phyloP scores from a whole-genome alignment of 2,797 vertebrate genomes.

The Acrossocheilus wenchowensis region DNA sequence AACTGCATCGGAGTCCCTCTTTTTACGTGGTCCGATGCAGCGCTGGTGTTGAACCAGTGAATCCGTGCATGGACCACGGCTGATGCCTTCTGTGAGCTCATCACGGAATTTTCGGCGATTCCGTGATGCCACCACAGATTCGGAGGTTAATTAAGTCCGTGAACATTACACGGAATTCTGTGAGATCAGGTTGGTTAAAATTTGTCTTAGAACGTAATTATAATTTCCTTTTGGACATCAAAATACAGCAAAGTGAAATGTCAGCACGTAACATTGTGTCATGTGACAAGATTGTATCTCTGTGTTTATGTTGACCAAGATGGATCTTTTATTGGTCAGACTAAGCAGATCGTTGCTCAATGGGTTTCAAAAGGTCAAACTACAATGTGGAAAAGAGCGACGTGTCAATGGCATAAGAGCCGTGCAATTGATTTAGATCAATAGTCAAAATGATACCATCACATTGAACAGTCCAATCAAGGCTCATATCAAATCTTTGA shows the following conservation, averaged over 20 bases:
- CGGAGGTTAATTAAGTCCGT: too few species aligned
- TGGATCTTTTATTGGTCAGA: not conserved
- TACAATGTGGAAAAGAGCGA: not conserved
- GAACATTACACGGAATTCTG: too few species aligned
- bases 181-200: not conserved
- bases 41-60: too few species aligned
- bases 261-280: not conserved
- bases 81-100: too few species aligned
- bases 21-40: too few species aligned
- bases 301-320: slow-evolving; percentile 28
- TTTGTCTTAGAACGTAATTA: not conserved
- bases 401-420: slow-evolving; percentile 31
- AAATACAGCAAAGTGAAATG: not conserved
- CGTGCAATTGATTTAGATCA: slow-evolving; percentile 37
- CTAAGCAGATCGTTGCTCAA: slow-evolving; percentile 35
- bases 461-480: slow-evolving; percentile 47
- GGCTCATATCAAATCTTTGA: slow-evolving; percentile 53
- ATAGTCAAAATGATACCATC: slow-evolving; percentile 35
- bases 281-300: slow-evolving; percentile 4
- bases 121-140: too few species aligned
- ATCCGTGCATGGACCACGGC: too few species aligned
- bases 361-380: slow-evolving; percentile 35
- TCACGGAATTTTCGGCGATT: too few species aligned
- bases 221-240: not conserved
- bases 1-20: too few species aligned